Evolutionary conservation across 2,797 vertebrate species (phyloP).

Genomic region (Gila robusta): DNA sequence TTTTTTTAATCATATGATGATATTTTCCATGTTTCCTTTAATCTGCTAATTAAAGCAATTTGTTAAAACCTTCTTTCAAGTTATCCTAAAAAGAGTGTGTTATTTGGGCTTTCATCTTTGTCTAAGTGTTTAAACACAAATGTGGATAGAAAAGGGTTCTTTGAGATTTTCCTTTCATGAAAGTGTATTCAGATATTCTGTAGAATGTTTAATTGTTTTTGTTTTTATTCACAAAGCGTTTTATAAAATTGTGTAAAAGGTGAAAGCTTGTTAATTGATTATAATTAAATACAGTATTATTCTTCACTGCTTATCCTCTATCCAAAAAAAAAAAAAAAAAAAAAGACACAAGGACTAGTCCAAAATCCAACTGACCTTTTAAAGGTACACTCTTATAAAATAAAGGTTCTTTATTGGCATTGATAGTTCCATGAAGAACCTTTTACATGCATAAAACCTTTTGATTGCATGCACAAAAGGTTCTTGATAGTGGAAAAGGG

Average conservation of each 20-base stretch:
- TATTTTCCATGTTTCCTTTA: constrained; percentile 74
- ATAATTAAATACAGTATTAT: constrained; percentile 2
- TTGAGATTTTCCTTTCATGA: constrained; percentile 69
- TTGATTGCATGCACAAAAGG: no score
- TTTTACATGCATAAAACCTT: background rate
- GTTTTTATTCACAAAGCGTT: constrained; percentile 69
- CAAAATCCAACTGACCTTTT: constrained; percentile 60
- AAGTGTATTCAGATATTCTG: constrained; percentile 65
- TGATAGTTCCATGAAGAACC: background rate
- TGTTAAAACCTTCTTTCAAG: constrained; percentile 72
- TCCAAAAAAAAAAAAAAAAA: background rate
- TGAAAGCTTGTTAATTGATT: constrained; percentile 20
- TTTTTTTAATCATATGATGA: constrained; percentile 75
- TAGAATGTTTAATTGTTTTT: constrained; percentile 65
- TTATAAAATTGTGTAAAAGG: constrained; percentile 61
- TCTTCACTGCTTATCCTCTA: background rate
- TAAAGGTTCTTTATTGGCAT: background rate
- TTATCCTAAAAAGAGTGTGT: constrained; percentile 70
- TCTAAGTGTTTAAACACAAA: constrained; percentile 69
- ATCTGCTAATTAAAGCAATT: constrained; percentile 76
- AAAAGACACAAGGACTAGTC: constrained; percentile 38
- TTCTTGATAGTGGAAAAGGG: no score
- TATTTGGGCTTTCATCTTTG: constrained; percentile 74
- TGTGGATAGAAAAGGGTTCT: constrained; percentile 69
- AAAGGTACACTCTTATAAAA: background rate